Base-by-base conservation (phyloP, 2,113 vertebrate species). In the Channa argus region DNA sequence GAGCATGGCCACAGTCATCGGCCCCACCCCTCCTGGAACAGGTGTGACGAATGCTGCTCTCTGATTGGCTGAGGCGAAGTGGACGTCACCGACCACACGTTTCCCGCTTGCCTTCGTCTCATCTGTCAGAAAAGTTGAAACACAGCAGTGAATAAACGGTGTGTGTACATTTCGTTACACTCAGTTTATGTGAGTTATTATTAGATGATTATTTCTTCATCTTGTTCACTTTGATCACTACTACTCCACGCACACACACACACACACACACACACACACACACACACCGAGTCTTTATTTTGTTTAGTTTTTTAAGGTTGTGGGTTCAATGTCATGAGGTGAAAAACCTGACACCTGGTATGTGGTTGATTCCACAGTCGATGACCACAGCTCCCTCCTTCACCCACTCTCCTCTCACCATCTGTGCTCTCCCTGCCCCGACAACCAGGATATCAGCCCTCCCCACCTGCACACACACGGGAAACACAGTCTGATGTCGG, bases 1-100 rank as follows among this genome's bases (percentile, higher is more conserved):
- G 5, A 99, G 89, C 97, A 99, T 99, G n/a, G 96, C 97, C 46
- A 99, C 98, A 0, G 98, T 99, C 98, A 99, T 99, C 2, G 97
- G 98, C 55, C 98, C 98, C 10, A 99, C 97, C 0, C 97, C 98
- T 3, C 98, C 98, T 2, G 98, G 98, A 33, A 99, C 98, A 0
- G 98, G 97, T 1, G 98, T 99, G 85, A 99, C 96, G 82, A 93
- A 98, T 11, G 93, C 91, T 0, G 98, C 97, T 59, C 86, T 95
- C 81, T 97, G 94, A 86, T 94, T 95, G 79, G 96, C 97, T 24
- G 96, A 94, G 1, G 11, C 10, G 37, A 96, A 99, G 0, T 95
- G 96, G 70, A 99, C 96, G 6, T 99, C 98, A 38, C 98, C 97
- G 3, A 98, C 96, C 34, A 99, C 91, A 10, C 95, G 94, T 63